Conservation (phyloP, 1,140 invertebrate species). For the Platorchestia sp. region DNA sequence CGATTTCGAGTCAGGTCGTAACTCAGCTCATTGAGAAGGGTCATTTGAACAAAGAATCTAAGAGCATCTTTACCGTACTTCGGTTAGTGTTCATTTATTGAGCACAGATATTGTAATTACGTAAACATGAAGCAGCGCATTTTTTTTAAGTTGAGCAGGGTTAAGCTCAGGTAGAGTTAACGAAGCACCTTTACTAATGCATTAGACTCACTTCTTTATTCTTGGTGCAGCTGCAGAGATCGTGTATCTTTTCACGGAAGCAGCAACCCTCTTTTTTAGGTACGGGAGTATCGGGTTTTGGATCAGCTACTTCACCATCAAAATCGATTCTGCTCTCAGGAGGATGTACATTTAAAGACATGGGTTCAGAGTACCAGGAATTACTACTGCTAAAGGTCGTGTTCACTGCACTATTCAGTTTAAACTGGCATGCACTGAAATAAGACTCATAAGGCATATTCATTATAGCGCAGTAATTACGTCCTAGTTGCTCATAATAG, state of each 20-base stretch:
- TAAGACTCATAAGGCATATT: background rate
- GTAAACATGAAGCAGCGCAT: background rate
- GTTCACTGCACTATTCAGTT: background rate
- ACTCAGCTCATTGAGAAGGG: background rate
- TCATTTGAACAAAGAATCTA: background rate
- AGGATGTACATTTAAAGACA: background rate
- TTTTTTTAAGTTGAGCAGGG: background rate
- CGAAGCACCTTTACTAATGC: background rate
- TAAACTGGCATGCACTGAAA: background rate
- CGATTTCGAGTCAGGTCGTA: background rate
- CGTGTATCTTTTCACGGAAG: background rate
- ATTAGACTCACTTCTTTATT: background rate
- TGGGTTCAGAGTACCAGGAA: background rate
- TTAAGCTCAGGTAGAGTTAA: background rate
- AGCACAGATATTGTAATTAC: background rate
- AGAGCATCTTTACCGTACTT: background rate
- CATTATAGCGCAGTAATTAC: constrained; percentile 2
- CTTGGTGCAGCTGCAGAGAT: background rate
- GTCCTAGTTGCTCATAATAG: background rate
- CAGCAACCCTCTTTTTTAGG: background rate
- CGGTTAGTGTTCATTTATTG: background rate
- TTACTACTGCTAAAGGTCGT: background rate
- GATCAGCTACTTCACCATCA: background rate
- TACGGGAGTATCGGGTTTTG: background rate
- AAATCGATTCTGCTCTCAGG: background rate